Base-by-base conservation (phyloP, 2,797 vertebrate species). In the Leptatherina wallacei region DNA sequence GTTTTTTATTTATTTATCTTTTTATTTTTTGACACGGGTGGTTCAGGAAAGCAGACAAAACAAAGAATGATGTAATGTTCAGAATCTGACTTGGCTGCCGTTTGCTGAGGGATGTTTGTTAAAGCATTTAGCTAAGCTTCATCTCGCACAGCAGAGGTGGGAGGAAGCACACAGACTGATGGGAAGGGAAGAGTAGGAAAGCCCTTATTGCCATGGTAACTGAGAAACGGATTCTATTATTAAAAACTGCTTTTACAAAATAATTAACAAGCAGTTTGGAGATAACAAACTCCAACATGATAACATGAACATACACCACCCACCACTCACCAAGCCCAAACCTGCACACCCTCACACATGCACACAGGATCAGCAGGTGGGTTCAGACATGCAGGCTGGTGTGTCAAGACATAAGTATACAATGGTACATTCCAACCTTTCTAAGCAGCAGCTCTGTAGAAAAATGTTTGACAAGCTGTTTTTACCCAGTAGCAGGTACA, bases 131-230 rank as follows among this genome's bases (percentile, higher is more conserved):
- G 65, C 69, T 66, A 22, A 83, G 78, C 71, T 68, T 80, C 69
- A 73, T 83, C 56, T 81, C 77, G 32, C 55, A 80, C 71, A 67
- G 73, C 69, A 69, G 74, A 78, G 74, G 75, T 36, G 42, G 75
- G 56, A 77, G 81, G 61, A 63, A 56, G 65, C 40, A 65, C 78
- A 85, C 75, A 79, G 63, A 35, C 65, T 65, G 85, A 80, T 59
- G 66, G 74, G 66, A 77, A 85, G 55, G 65, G 82, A 82, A 83
- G 80, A 86, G 77, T 82, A 93, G 93, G 91, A 92, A 93, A 92
- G 81, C 90, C 93, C 89, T 86, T 80, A 82, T 95, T 73, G 69
- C 93, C 93, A 94, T 95, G 94, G 94, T 78, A 94, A 95, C 94
- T 80, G 88, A 80, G 87, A 90, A 86, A 92, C 75, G 33, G 62